These are phyloP conservation scores for Hippoglossus stenolepis DNA, from an alignment of 2,113 vertebrate genomes.

Conservation along the genomic window DNA sequence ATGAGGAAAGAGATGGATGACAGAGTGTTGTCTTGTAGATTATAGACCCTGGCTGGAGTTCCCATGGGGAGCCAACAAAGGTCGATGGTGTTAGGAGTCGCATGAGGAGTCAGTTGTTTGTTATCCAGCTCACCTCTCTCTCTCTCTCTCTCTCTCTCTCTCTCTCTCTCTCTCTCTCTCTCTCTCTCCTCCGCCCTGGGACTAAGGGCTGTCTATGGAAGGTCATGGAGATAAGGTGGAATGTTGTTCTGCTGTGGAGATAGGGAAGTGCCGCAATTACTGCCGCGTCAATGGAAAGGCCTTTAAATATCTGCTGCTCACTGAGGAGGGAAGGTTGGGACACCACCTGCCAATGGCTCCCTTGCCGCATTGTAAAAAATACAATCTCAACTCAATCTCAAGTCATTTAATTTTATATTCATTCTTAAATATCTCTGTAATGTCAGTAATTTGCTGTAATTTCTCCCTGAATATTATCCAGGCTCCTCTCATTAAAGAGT, in stretches of 20 bases:
- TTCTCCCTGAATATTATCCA: background rate
- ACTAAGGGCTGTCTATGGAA: conserved; percentile 64
- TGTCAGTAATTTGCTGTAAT: conserved; percentile 2
- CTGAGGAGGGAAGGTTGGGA: conserved; percentile 18
- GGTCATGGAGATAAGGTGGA: conserved; percentile 75
- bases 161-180: background rate
- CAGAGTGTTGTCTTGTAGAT: conserved; percentile 44
- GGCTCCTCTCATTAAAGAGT: background rate
- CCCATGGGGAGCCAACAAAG: conserved; percentile 51
- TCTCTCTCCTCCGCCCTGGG: conserved; percentile 20
- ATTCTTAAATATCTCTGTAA: background rate
- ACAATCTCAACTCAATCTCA: conserved; percentile 5
- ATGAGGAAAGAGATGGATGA: conserved; percentile 42
- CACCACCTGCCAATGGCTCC: conserved; percentile 18
- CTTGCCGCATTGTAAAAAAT: background rate
- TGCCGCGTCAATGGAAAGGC: conserved; percentile 50
- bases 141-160: conserved; percentile 3
- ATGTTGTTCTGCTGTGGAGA: conserved; percentile 42
- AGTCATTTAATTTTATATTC: background rate
- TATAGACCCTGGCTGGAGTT: conserved; percentile 39
- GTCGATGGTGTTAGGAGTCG: conserved; percentile 48
- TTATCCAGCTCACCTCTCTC: conserved; percentile 28
- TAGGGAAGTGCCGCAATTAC: conserved; percentile 58
- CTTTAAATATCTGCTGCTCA: conserved; percentile 58
- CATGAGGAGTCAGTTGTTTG: conserved; percentile 32